phyloP scores from a whole-genome alignment of 2,797 vertebrate genomes.

The Antennarius maculatus region DNA sequence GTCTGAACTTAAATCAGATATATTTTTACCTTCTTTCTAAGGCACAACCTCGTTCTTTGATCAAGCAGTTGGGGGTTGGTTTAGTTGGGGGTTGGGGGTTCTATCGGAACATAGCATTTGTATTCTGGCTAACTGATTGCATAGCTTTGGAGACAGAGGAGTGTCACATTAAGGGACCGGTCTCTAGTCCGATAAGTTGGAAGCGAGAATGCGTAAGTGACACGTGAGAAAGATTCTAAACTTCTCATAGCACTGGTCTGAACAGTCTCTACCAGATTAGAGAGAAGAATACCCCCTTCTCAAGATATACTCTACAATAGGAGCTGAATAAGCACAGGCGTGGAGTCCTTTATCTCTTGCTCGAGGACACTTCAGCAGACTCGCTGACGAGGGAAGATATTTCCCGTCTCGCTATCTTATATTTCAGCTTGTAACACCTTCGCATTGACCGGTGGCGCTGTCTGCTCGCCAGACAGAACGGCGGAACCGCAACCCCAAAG shows the following conservation, averaged over 20 bases:
- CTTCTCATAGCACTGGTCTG: constrained; percentile 25
- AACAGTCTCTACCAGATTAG: constrained; percentile 1
- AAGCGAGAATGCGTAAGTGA: background rate
- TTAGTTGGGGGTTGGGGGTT: too few relatives aligned
- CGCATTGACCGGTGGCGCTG: constrained; percentile 22
- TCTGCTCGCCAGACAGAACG: background rate
- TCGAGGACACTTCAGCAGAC: constrained; percentile 24
- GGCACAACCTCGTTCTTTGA: too few relatives aligned
- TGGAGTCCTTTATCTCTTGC: constrained; percentile 13
- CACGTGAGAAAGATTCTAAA: background rate
- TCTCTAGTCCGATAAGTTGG: too few relatives aligned
- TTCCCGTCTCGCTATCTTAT: constrained; percentile 7
- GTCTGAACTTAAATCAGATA: too few relatives aligned
- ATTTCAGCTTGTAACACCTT: constrained; percentile 16
- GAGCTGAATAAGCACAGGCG: background rate
- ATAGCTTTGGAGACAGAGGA: too few relatives aligned
- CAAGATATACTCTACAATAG: background rate
- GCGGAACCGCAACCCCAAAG: constrained; percentile 12
- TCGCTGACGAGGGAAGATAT: constrained; percentile 10
- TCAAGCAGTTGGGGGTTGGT: too few relatives aligned
- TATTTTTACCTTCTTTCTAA: too few relatives aligned
- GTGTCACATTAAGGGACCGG: too few relatives aligned
- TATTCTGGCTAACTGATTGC: too few relatives aligned
- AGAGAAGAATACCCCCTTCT: too few relatives aligned
- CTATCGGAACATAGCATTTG: too few relatives aligned